These are phyloP conservation scores for Cotesia congregata DNA, from an alignment of 2,888 invertebrate genomes.

Conservation along the genomic window DNA sequence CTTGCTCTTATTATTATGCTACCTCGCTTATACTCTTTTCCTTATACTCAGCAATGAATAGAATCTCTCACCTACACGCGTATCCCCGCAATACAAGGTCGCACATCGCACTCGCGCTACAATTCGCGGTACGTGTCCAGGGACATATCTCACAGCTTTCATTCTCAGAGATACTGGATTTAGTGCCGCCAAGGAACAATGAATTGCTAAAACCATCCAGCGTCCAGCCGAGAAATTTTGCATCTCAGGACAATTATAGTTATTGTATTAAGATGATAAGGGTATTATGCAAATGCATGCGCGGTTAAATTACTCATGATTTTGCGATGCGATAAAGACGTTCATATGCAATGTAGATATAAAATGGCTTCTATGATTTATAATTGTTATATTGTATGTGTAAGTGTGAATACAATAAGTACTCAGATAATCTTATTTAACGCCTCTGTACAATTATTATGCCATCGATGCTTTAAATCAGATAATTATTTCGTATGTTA, in stretches of 20 bases:
- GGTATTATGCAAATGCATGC: no score
- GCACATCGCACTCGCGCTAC: not conserved
- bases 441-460: not conserved
- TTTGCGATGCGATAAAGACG: not conserved
- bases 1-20: slow-evolving; percentile 3
- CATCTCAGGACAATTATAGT: not conserved
- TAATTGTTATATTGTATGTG: no score
- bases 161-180: slow-evolving; percentile 31
- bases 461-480: not conserved
- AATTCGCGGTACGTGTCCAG: not conserved
- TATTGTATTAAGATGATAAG: not conserved
- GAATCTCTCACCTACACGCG: slow-evolving; percentile 19
- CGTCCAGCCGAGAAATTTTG: slow-evolving; percentile 1
- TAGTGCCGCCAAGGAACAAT: slow-evolving; percentile 36
- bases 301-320: not conserved
- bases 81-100: slow-evolving; percentile 27
- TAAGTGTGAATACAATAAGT: no score
- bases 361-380: no score
- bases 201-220: not conserved
- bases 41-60: not conserved
- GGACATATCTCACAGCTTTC: slow-evolving; percentile 26
- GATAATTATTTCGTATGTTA: slow-evolving; percentile 10
- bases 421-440: not conserved
- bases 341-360: no score
- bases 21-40: slow-evolving; percentile 6